Percentiles rank a stretch among this genome's conserved stretches.
phyloP scores from a whole-genome alignment of 2,888 invertebrate genomes.

The Merodon equestris region DNA sequence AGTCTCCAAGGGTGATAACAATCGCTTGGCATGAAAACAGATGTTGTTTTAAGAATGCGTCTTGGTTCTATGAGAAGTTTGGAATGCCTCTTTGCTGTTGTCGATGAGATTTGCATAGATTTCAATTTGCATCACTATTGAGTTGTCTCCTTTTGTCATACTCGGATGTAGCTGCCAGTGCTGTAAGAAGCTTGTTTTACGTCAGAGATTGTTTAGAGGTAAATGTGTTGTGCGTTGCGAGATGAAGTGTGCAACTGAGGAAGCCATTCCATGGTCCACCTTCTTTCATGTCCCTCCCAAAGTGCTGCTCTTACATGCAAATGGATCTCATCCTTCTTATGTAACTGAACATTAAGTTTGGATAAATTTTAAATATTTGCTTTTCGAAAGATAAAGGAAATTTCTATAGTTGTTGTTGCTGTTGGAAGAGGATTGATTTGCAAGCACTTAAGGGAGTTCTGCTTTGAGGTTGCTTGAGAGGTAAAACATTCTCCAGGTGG shows the following conservation, averaged over 20 bases:
- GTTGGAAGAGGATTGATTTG: conserved; percentile 24
- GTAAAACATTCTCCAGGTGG: conserved; percentile 8
- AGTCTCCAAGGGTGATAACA: conserved; percentile 22
- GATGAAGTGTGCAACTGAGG: conserved; percentile 30
- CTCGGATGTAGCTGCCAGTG: no score
- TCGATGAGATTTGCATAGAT: conserved; percentile 55
- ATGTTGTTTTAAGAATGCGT: neutral
- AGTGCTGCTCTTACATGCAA: conserved; percentile 5
- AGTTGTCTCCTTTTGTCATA: neutral
- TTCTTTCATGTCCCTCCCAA: no score
- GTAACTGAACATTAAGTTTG: conserved; percentile 44
- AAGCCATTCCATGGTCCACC: conserved; percentile 29
- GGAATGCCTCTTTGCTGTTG: conserved; percentile 21
- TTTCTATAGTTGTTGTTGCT: no score
- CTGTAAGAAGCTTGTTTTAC: no score
- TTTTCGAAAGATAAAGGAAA: no score
- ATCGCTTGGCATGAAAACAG: conserved; percentile 7
- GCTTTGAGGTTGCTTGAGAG: conserved; percentile 10
- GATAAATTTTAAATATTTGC: conserved; percentile 43
- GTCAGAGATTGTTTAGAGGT: no score
- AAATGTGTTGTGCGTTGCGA: no score
- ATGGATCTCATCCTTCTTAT: conserved; percentile 1
- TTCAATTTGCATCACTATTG: conserved; percentile 43
- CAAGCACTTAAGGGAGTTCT: conserved; percentile 8
- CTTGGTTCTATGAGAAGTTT: conserved; percentile 45